phyloP scores from a whole-genome alignment of 2,888 invertebrate species.

The Mellilla xanthometata region DNA sequence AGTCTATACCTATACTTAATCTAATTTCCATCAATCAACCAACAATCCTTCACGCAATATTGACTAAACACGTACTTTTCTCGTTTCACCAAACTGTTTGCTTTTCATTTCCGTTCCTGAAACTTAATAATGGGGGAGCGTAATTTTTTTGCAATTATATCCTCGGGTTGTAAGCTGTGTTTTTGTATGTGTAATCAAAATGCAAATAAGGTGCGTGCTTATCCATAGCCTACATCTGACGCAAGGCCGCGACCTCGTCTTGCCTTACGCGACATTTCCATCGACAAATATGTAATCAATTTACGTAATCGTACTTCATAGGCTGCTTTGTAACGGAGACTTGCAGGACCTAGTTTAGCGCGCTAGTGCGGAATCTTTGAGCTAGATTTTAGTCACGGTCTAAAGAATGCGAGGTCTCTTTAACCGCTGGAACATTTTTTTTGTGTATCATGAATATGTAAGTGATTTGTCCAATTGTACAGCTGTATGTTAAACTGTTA shows the following conservation, averaged over 20 bases:
- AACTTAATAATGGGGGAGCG: constrained; percentile 39
- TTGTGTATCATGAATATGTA: too few relatives aligned
- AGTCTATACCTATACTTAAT: too few relatives aligned
- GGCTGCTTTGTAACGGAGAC: constrained; percentile 17
- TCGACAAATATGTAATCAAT: constrained; percentile 36
- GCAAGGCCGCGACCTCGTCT: constrained; percentile 70
- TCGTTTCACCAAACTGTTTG: constrained; percentile 32
- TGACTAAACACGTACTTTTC: too few relatives aligned
- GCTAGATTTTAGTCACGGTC: constrained; percentile 8
- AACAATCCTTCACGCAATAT: too few relatives aligned
- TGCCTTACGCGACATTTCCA: constrained; percentile 41
- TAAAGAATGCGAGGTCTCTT: too few relatives aligned
- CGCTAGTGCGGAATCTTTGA: constrained; percentile 18
- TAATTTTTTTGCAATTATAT: constrained; percentile 67
- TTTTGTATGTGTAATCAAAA: constrained; percentile 65
- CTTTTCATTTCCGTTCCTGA: constrained; percentile 37
- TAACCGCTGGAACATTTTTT: too few relatives aligned
- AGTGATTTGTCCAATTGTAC: too few relatives aligned
- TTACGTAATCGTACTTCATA: constrained; percentile 24
- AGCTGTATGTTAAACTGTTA: too few relatives aligned
- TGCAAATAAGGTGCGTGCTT: constrained; percentile 74
- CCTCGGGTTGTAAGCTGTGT: constrained; percentile 50
- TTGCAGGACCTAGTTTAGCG: constrained; percentile 15
- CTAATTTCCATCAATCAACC: too few relatives aligned
- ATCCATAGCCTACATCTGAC: constrained; percentile 77